Percentiles rank a stretch among this genome's conserved stretches.
These are phyloP conservation scores for Meandrusa payeni DNA, from an alignment of 2,888 invertebrate species.

Conservation along the genomic window DNA sequence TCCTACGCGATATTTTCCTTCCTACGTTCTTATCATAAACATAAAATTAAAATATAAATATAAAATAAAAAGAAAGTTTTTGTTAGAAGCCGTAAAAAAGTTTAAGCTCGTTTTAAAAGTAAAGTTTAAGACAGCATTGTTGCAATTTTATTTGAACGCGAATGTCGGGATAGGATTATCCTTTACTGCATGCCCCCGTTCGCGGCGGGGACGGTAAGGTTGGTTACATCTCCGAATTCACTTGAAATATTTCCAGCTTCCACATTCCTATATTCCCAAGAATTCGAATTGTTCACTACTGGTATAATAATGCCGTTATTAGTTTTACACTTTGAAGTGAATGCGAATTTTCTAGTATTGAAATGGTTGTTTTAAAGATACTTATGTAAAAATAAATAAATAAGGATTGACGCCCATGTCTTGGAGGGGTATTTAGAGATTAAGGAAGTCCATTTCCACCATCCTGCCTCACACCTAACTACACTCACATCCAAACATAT, in stretches of 20 bases:
- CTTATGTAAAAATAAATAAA: too few relatives aligned
- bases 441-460: too few relatives aligned
- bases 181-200: slow-evolving; percentile 18
- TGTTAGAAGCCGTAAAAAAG: neutral
- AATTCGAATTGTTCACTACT: slow-evolving; percentile 9
- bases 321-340: neutral
- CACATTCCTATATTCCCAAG: slow-evolving; percentile 11
- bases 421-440: too few relatives aligned
- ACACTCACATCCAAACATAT: too few relatives aligned
- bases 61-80: slow-evolving; percentile 10
- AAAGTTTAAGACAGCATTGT: slow-evolving; percentile 14
- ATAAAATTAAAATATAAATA: neutral
- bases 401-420: too few relatives aligned
- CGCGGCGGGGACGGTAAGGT: slow-evolving; percentile 9
- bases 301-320: neutral
- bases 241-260: slow-evolving; percentile 21
- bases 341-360: too few relatives aligned
- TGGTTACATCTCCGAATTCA: slow-evolving; percentile 21
- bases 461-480: too few relatives aligned
- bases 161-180: slow-evolving; percentile 20
- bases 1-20: too few relatives aligned
- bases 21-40: neutral
- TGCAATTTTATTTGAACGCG: slow-evolving; percentile 19
- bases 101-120: slow-evolving; percentile 3
- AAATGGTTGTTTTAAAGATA: too few relatives aligned